phyloP scores from a whole-genome alignment of 2,797 vertebrate species.

The Microctenopoma lineatum region DNA sequence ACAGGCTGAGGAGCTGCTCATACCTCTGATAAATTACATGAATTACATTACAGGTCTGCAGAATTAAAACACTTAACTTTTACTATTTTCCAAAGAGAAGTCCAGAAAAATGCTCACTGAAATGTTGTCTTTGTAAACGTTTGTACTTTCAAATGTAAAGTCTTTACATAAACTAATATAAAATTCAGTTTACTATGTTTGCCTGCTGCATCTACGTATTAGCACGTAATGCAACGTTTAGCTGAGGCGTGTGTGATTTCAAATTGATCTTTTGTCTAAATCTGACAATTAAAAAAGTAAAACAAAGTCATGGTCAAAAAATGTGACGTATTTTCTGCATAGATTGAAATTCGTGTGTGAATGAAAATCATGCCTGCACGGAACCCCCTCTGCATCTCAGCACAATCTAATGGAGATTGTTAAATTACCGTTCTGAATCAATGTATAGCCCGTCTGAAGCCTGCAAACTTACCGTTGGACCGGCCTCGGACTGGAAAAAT shows the following conservation, averaged over 20 bases:
- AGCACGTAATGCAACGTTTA: too few relatives aligned
- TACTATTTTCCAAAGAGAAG: not conserved
- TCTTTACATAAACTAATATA: too few relatives aligned
- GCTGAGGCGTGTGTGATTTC: too few relatives aligned
- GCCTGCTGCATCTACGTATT: too few relatives aligned
- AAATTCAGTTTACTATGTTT: too few relatives aligned
- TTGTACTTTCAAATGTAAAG: too few relatives aligned
- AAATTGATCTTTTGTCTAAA: too few relatives aligned
- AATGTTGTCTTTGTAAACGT: too few relatives aligned
- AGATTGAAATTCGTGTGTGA: not conserved
- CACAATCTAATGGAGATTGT: slow-evolving; percentile 11
- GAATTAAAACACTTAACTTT: not conserved
- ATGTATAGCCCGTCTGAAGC: slow-evolving; percentile 4
- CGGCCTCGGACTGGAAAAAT: not conserved
- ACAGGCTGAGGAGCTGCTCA: not conserved
- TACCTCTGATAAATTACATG: not conserved
- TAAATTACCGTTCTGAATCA: not conserved
- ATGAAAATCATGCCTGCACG: not conserved
- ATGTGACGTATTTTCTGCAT: slow-evolving; percentile 4
- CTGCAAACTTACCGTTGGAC: not conserved
- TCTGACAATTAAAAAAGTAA: too few relatives aligned
- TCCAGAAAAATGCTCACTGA: not conserved
- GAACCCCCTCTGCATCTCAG: not conserved
- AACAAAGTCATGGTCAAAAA: too few relatives aligned
- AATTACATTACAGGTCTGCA: too few relatives aligned